Evolutionary conservation across 2,113 vertebrate genomes (phyloP), one percentile per base, ranked within the genome.

Genomic region (Nycticorax nycticorax): DNA sequence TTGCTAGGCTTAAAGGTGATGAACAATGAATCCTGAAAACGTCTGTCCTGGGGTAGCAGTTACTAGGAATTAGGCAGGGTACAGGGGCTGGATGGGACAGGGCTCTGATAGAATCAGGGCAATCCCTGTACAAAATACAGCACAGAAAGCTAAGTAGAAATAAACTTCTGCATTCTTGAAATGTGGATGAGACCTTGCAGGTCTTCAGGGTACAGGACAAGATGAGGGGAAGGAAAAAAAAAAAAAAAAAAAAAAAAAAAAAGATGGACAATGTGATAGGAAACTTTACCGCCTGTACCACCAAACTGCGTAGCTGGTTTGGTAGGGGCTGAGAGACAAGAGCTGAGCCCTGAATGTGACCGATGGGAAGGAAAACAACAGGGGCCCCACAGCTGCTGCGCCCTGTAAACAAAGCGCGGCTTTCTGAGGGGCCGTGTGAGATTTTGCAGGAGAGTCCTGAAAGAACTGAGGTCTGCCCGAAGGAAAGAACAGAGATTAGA

Each of bases 321-420:
- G 80, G 79, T 66, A 57, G 90, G 0, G 1, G 50, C 52, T 4
- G 85, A 91, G 66, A 92, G 72, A 94, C 73, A 74, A 94, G 73
- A 72, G 80, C 76, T 28, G 48, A 93, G 85, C 55, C 60, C 60
- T 89, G 91, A 95, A 89, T 87, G 92, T 91, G 94, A 95, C 73
- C 4, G 30, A 75, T 92, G 80, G 20, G 62, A 96, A 96, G 47
- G 86, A 96, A 93, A 96, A 95, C 96, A 97, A 94, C 69, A 72
- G 81, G 60, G 92, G 64, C 91, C 77, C 48, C 77, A 85, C 81
- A 93, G 95, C 96, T 94, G 89, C 86, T 50, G 74, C 82, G 72
- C 85, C 88, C 72, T 96, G 85, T 94, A 97, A 96, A 97, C 94
- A 97, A 94, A 95, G 93, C 45, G 1, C 0, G 4, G 87, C 75